Evolutionary conservation across 2,797 vertebrate genomes (phyloP).

Genomic region (Crax fasciolata): DNA sequence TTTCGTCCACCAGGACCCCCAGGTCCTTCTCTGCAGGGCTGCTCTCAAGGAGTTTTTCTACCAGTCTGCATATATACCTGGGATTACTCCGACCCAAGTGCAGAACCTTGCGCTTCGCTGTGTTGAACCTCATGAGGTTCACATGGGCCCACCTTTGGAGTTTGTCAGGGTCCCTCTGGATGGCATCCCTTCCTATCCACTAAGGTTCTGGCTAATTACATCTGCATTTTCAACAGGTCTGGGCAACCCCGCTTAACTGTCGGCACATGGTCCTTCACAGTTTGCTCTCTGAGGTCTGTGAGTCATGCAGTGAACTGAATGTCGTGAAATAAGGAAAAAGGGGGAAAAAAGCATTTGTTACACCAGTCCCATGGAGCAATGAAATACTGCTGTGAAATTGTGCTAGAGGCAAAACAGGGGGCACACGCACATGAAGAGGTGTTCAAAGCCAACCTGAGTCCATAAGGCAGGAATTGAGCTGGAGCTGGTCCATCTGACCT

Average conservation of each 20-base stretch:
- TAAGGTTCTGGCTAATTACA: neutral
- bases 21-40: no score
- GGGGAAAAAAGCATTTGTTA: neutral
- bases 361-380: neutral
- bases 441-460: neutral
- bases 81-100: no score
- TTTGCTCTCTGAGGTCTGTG: neutral
- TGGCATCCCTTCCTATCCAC: neutral
- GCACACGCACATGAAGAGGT: rapidly evolving
- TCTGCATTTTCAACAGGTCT: neutral
- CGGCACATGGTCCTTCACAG: rapidly evolving
- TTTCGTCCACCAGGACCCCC: no score
- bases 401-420: neutral
- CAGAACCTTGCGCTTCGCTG: no score
- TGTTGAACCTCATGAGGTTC: no score
- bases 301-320: neutral
- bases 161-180: no score
- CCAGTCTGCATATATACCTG: no score
- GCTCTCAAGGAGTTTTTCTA: no score
- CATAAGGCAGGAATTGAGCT: neutral
- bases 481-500: neutral
- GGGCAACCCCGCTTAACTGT: neutral
- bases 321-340: neutral
- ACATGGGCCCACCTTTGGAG: no score
- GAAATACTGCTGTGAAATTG: neutral